Evolutionary conservation across 1,140 invertebrate species (phyloP).

Genomic region (Drosophila sp.): DNA sequence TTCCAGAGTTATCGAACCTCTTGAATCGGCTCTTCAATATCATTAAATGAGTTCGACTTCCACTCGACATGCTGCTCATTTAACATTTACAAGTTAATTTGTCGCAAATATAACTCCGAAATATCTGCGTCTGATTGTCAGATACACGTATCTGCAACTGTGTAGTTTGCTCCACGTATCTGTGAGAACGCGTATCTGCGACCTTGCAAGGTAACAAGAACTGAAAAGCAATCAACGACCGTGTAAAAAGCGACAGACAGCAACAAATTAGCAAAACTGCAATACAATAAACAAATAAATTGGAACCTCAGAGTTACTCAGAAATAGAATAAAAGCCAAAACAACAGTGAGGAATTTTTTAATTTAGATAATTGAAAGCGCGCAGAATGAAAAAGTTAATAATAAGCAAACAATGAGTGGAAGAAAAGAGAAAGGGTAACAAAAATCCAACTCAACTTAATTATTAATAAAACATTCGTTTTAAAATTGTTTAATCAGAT

Average conservation of each 20-base stretch:
- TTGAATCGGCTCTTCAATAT: not conserved
- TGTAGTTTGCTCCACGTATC: slow-evolving; percentile 5
- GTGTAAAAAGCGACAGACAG: slow-evolving; percentile 58
- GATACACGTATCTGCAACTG: slow-evolving; percentile 47
- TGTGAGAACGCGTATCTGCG: slow-evolving; percentile 22
- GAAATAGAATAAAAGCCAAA: slow-evolving; percentile 43
- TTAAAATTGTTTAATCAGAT: slow-evolving; percentile 57
- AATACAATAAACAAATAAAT: slow-evolving; percentile 54
- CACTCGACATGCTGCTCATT: slow-evolving; percentile 22
- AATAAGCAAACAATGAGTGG: slow-evolving; percentile 24
- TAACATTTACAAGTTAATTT: slow-evolving; percentile 69
- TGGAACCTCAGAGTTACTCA: slow-evolving; percentile 16
- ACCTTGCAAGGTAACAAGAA: slow-evolving; percentile 65
- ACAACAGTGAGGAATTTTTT: slow-evolving; percentile 73
- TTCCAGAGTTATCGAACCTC: slow-evolving; percentile 62
- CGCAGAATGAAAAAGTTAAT: slow-evolving; percentile 51
- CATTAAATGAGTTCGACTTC: slow-evolving; percentile 2
- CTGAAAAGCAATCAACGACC: slow-evolving; percentile 63
- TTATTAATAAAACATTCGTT: slow-evolving; percentile 47
- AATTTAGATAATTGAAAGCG: slow-evolving; percentile 77
- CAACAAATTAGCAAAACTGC: slow-evolving; percentile 63
- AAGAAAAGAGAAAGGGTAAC: not conserved
- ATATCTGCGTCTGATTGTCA: slow-evolving; percentile 30
- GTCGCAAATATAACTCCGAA: slow-evolving; percentile 42
- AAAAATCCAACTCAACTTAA: slow-evolving; percentile 22